Evolutionary conservation across 2,888 invertebrate genomes (phyloP).

Genomic region (Tetanocera ferruginea): DNA sequence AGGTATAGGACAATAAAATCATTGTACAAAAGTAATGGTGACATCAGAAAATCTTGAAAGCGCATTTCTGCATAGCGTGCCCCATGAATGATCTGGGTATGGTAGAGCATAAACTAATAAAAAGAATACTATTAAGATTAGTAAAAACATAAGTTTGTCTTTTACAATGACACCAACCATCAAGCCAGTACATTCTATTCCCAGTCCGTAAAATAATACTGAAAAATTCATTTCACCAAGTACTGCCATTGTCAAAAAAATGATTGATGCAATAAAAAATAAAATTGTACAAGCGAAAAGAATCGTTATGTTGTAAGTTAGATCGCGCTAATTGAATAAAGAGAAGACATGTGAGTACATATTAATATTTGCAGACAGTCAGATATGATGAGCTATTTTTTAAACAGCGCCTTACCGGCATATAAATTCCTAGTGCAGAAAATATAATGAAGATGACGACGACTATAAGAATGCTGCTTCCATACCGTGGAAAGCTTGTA

Average conservation of each 20-base stretch:
- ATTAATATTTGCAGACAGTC: neutral
- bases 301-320: constrained; percentile 59
- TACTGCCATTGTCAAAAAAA: constrained; percentile 46
- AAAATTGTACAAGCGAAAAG: constrained; percentile 59
- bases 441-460: constrained; percentile 47
- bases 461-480: constrained; percentile 49
- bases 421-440: constrained; percentile 49
- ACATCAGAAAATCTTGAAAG: constrained; percentile 55
- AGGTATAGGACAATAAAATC: constrained; percentile 54
- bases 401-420: constrained; percentile 50
- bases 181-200: too few relatives aligned
- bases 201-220: neutral
- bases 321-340: constrained; percentile 53
- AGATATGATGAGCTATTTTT: neutral
- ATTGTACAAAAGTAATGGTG: constrained; percentile 57
- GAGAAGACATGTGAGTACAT: too few relatives aligned
- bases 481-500: constrained; percentile 40
- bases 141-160: neutral
- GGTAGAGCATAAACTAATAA: constrained; percentile 60
- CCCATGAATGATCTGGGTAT: constrained; percentile 61
- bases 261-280: constrained; percentile 56
- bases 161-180: too few relatives aligned
- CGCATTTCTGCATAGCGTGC: constrained; percentile 62
- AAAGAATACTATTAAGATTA: neutral
- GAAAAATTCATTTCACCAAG: neutral